Base-by-base conservation (phyloP, 2,888 invertebrate genomes). In the Euzophera pinguis region DNA sequence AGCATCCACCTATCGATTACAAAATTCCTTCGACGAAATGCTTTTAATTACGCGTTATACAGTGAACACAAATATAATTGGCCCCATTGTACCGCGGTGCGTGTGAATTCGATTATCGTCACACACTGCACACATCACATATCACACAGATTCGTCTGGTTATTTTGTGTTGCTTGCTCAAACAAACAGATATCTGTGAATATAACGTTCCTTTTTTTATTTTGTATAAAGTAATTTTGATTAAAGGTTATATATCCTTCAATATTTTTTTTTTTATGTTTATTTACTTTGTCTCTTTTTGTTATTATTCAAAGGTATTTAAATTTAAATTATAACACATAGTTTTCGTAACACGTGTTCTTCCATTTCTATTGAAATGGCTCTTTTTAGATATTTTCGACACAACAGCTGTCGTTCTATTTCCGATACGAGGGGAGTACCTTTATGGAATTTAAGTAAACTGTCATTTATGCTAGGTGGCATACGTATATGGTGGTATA, bases 341-440 rank as follows among this genome's bases (percentile, higher is more conserved):
- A 3, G 22, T 22, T 22, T 22, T 22, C 5, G 52, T 56, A 60
- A 76, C 78, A 79, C 70, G 74, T 75, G 73, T 64, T 60, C 67
- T 53, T 56, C 58, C 67, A 71, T 66, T 63, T 69, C 65, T 64
- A 75, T 73, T 76, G 78, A 77, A 78, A 72, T 75, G 69, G 61
- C 65, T 69, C 72, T 76, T 75, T 77, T 78, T 72, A 78, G 76
- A 75, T 78, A 78, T 81, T 75, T 74, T 66, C 67, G 62, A 64
- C 66, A 68, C 69, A 79, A 81, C 86, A 87, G 86, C 86, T 89
- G 88, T 84, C 81, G 70, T 70, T 77, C 81, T 85, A 87, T 87
- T 87, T 88, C 78, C 71, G 81, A 78, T 71, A 69, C 69, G 73
- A 72, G 73, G 81, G 79, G 79, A 74, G 75, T 75, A 71, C 69